Evolutionary conservation across 2,888 invertebrate species (phyloP).

Genomic region (Dendrolimus houi): DNA sequence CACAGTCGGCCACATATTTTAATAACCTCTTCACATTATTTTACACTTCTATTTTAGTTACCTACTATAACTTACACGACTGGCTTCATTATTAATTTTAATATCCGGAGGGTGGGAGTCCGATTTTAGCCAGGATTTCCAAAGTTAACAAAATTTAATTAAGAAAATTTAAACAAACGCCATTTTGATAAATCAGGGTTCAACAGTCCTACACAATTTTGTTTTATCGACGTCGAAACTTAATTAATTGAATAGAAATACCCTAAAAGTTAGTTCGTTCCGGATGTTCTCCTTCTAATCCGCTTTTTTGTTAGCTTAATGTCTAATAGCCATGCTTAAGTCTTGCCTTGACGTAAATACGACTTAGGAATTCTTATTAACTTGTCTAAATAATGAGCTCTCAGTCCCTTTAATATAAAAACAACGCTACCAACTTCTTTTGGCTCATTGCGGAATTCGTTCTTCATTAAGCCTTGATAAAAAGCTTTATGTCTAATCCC

Average conservation of each 20-base stretch:
- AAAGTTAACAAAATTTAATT: neutral
- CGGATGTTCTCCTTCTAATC: constrained; percentile 41
- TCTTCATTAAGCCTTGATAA: neutral
- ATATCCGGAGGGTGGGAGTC: neutral
- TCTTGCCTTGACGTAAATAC: constrained; percentile 56
- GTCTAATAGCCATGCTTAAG: constrained; percentile 45
- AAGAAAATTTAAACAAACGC: constrained; percentile 5
- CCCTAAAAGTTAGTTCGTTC: constrained; percentile 18
- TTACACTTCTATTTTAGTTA: neutral
- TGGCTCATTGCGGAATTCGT: neutral
- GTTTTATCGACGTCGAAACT: constrained; percentile 5
- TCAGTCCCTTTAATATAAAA: constrained; percentile 3
- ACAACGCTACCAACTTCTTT: neutral
- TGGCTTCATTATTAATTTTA: neutral
- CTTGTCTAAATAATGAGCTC: constrained; percentile 56
- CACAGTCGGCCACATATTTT: no score
- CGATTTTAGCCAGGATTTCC: neutral
- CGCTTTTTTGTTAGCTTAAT: constrained; percentile 43
- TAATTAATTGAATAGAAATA: constrained; percentile 10
- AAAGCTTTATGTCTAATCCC: neutral
- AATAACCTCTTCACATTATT: no score
- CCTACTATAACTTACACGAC: no score
- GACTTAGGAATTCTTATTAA: constrained; percentile 64
- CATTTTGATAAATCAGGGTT: constrained; percentile 4
- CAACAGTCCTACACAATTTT: neutral